Conservation (phyloP, 2,888 invertebrate species). For the Thereva nobilitata region DNA sequence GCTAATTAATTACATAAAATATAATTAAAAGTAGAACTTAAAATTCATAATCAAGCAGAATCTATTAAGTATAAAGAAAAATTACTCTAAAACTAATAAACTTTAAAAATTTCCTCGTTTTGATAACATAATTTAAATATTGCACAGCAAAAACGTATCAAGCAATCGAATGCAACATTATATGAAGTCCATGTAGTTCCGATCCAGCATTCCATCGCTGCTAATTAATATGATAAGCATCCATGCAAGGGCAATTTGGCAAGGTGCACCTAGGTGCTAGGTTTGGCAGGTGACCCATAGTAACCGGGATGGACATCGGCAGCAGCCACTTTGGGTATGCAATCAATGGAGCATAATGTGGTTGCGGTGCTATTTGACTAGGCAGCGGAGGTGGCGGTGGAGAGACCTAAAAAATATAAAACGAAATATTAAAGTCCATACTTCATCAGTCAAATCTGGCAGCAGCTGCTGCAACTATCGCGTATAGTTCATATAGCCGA, state of each 20-base stretch:
- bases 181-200: too few relatives aligned
- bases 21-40: too few relatives aligned
- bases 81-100: too few relatives aligned
- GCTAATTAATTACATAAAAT: too few relatives aligned
- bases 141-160: too few relatives aligned
- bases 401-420: slow-evolving; percentile 11
- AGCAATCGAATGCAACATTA: too few relatives aligned
- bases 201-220: too few relatives aligned
- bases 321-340: slow-evolving; percentile 58
- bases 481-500: too few relatives aligned
- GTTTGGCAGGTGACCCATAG: slow-evolving; percentile 57
- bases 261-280: slow-evolving; percentile 59
- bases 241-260: slow-evolving; percentile 57
- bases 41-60: too few relatives aligned
- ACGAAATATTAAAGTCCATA: background rate
- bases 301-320: slow-evolving; percentile 55
- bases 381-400: slow-evolving; percentile 5
- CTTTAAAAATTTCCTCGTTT: too few relatives aligned
- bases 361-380: slow-evolving; percentile 32
- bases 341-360: slow-evolving; percentile 47
- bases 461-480: background rate
- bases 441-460: background rate
- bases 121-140: too few relatives aligned
- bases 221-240: slow-evolving; percentile 51
- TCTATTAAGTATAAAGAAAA: too few relatives aligned